These are phyloP conservation scores for Holothuria leucospilota DNA, from an alignment of 53 echinoderm and acorn worm genomes.

Conservation along the genomic window DNA sequence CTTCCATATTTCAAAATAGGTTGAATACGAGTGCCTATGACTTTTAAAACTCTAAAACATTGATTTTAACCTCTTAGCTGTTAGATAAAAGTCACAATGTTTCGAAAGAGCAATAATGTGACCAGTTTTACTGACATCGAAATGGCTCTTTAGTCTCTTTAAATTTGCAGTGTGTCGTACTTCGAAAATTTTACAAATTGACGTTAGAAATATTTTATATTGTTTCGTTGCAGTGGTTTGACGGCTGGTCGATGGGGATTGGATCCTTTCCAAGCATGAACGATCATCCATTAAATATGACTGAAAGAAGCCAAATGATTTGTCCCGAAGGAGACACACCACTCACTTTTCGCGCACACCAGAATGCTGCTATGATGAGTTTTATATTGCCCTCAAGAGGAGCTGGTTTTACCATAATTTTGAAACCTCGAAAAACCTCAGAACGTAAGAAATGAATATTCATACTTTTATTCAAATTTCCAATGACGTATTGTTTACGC, in stretches of 20 bases:
- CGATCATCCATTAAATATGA: constrained; percentile 69
- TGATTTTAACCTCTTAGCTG: no score
- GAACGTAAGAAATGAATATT: constrained; percentile 54
- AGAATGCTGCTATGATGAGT: constrained; percentile 91
- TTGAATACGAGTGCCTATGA: no score
- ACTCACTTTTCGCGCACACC: constrained; percentile 62
- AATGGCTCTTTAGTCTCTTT: no score
- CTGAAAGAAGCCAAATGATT: constrained; percentile 64
- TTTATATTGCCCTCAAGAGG: constrained; percentile 56
- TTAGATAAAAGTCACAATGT: no score
- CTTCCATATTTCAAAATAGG: no score
- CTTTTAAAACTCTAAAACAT: no score
- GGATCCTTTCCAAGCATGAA: constrained; percentile 70
- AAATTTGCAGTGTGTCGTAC: no score
- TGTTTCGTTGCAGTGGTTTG: constrained; percentile 73
- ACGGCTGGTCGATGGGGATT: constrained; percentile 80
- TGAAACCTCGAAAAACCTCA: constrained; percentile 44
- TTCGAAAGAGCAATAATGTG: no score
- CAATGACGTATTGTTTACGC: no score
- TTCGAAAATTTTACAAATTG: no score
- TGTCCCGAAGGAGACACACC: constrained; percentile 54
- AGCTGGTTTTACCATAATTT: constrained; percentile 48
- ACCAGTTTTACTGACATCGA: no score
- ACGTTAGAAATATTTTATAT: no score
- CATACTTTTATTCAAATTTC: not conserved